phyloP scores from a whole-genome alignment of 2,113 vertebrate species.

The Parus major region DNA sequence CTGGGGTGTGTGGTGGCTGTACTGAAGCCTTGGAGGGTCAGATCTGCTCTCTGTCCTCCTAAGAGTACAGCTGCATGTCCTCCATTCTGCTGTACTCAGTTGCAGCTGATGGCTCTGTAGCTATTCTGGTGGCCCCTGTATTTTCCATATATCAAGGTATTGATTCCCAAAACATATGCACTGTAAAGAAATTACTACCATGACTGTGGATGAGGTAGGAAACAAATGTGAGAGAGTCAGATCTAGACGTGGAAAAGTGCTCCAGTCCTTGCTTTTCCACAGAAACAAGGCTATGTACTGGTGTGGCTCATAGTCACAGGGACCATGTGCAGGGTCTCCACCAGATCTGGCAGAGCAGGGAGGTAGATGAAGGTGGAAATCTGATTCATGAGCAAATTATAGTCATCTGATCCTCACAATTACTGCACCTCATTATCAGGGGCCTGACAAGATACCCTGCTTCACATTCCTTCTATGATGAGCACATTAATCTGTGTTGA shows the following conservation, averaged over 20 bases:
- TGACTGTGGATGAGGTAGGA: background rate
- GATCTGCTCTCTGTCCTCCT: background rate
- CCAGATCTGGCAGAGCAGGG: background rate
- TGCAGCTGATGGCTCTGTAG: background rate
- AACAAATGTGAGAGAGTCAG: background rate
- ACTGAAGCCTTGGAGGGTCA: background rate
- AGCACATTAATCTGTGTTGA: background rate
- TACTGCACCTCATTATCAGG: background rate
- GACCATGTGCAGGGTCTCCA: background rate
- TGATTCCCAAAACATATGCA: background rate
- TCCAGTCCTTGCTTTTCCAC: background rate
- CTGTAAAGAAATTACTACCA: background rate
- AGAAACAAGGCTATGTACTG: background rate
- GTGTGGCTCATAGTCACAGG: background rate
- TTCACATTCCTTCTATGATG: background rate
- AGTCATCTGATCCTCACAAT: background rate
- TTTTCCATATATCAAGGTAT: background rate
- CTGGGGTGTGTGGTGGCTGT: background rate
- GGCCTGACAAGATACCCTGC: background rate
- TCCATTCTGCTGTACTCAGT: background rate
- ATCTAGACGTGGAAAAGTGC: background rate
- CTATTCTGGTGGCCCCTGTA: background rate
- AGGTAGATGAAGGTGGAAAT: background rate
- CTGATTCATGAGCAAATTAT: background rate
- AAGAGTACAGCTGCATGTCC: background rate